Evolutionary conservation across 2,888 invertebrate species (phyloP).

Genomic region (Cheilosia vulpina): DNA sequence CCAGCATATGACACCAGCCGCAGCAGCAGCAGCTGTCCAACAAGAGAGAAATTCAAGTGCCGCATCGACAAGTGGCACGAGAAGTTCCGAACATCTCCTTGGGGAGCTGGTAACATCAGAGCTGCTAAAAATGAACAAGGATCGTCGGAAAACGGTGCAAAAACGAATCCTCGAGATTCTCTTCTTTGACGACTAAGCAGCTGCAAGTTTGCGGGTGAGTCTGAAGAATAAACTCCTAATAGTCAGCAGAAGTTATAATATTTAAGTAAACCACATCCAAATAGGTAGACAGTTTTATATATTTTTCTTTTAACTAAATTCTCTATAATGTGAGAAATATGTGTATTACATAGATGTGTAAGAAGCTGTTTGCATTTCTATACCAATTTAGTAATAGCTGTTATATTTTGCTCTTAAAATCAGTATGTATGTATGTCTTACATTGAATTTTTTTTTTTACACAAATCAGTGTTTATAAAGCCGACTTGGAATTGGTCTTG

Average conservation of each 20-base stretch:
- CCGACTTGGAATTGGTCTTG: too few relatives aligned
- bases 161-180: constrained; percentile 83
- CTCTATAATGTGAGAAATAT: too few relatives aligned
- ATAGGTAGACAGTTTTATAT: too few relatives aligned
- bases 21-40: constrained; percentile 77
- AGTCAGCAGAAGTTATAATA: not conserved
- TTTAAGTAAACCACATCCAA: too few relatives aligned
- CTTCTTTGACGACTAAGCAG: constrained; percentile 82
- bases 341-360: too few relatives aligned
- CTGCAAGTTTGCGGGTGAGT: not conserved
- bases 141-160: constrained; percentile 82
- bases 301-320: too few relatives aligned
- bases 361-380: too few relatives aligned
- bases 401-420: too few relatives aligned
- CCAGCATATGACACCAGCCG: constrained; percentile 80
- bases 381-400: too few relatives aligned
- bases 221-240: not conserved
- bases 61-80: constrained; percentile 75
- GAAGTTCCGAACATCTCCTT: constrained; percentile 82
- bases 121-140: constrained; percentile 82
- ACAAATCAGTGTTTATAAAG: too few relatives aligned
- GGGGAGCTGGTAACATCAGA: constrained; percentile 83
- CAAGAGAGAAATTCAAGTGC: constrained; percentile 78
- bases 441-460: too few relatives aligned
- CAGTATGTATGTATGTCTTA: too few relatives aligned